Evolutionary conservation across 2,797 vertebrate species (phyloP).

Genomic region (Enteromius argenteus): DNA sequence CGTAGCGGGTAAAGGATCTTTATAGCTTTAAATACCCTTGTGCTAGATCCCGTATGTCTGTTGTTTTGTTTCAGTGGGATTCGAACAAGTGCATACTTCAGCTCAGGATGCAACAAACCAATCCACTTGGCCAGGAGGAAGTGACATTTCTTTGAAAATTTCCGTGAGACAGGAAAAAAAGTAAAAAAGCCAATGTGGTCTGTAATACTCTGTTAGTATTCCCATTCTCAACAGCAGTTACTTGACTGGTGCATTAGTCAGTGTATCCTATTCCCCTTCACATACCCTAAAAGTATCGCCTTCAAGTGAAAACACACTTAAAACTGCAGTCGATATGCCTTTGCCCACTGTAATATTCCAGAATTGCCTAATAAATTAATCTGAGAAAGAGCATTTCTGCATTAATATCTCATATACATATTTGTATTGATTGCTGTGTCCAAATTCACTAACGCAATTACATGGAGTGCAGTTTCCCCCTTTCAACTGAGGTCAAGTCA

Average conservation of each 20-base stretch:
- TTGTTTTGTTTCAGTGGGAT: conserved; percentile 8
- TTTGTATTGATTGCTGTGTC: conserved; percentile 41
- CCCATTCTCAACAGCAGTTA: background rate
- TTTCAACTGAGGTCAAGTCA: conserved; percentile 27
- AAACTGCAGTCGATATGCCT: conserved; percentile 4
- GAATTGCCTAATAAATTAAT: conserved; percentile 44
- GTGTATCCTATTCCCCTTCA: background rate
- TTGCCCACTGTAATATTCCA: conserved; percentile 29
- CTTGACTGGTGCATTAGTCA: conserved; percentile 12
- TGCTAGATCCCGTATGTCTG: background rate
- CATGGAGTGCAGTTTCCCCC: conserved; percentile 41
- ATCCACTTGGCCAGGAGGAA: background rate
- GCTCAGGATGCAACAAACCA: background rate
- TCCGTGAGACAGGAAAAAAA: background rate
- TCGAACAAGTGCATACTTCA: conserved; percentile 14
- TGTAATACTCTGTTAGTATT: background rate
- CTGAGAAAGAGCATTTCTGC: conserved; percentile 40
- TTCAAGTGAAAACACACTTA: background rate
- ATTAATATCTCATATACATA: conserved; percentile 48
- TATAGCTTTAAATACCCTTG: background rate
- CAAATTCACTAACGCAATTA: conserved; percentile 47
- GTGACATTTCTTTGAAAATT: background rate
- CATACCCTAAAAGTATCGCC: background rate
- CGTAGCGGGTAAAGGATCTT: conserved; percentile 12
- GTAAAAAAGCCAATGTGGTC: background rate